Percentiles rank a stretch among this genome's conserved stretches.
These are phyloP conservation scores for Acrocera orbiculus DNA, from an alignment of 2,888 invertebrate genomes.

Conservation along the genomic window DNA sequence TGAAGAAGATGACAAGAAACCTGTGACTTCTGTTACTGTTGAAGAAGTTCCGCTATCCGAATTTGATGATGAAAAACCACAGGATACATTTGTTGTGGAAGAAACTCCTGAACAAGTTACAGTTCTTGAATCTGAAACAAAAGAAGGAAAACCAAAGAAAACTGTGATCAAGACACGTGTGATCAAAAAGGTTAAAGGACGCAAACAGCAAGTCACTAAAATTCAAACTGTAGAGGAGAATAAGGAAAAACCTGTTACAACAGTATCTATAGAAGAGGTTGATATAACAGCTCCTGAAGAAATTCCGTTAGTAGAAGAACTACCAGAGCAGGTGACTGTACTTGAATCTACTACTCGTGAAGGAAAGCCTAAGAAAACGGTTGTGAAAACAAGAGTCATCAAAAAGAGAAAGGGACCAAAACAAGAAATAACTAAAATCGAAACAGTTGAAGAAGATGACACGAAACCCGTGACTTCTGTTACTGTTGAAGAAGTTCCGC, in stretches of 20 bases:
- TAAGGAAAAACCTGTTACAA: constrained; percentile 29
- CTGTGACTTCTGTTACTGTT: constrained; percentile 21
- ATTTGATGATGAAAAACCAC: constrained; percentile 17
- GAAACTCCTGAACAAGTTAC: constrained; percentile 26
- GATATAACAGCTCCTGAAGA: constrained; percentile 20
- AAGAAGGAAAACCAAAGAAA: constrained; percentile 26
- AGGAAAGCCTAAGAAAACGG: constrained; percentile 21
- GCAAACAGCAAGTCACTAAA: constrained; percentile 29
- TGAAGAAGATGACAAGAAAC: constrained; percentile 21
- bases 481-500: constrained; percentile 19
- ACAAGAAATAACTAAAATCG: constrained; percentile 20
- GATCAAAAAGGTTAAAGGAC: constrained; percentile 32
- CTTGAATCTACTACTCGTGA: constrained; percentile 19
- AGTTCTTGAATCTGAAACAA: constrained; percentile 25
- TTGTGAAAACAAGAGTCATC: constrained; percentile 28
- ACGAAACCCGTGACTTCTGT: constrained; percentile 19
- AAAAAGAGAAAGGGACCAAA: constrained; percentile 26
- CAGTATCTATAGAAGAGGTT: constrained; percentile 20
- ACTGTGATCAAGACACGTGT: constrained; percentile 30
- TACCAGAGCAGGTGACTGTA: constrained; percentile 22
- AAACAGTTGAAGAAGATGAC: constrained; percentile 13
- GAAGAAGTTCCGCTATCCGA: constrained; percentile 14
- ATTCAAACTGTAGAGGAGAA: constrained; percentile 30
- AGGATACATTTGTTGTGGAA: constrained; percentile 15
- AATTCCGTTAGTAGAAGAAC: constrained; percentile 20